Conservation (phyloP, 1,140 invertebrate genomes). For the Eriosoma lanigerum region DNA sequence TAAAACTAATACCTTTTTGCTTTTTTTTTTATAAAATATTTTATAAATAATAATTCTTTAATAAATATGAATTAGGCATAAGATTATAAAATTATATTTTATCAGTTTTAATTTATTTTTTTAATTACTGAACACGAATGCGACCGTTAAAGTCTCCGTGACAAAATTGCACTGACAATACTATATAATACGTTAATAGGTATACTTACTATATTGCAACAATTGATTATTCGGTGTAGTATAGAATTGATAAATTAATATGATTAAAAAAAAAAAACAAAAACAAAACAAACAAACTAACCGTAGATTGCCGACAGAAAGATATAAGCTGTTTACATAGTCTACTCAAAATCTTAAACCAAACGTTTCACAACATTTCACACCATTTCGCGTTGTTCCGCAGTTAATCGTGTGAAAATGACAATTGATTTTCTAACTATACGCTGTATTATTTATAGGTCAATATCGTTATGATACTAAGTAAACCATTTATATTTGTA, state of each 20-base stretch:
- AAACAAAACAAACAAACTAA: not conserved
- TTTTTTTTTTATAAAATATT: no score
- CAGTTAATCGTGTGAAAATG: conserved; percentile 44
- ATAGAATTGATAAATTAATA: no score
- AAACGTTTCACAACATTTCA: conserved; percentile 32
- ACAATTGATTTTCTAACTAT: conserved; percentile 38
- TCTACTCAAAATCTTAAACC: not conserved
- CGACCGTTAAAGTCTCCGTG: not conserved
- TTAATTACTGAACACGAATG: not conserved
- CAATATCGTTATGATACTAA: conserved; percentile 17
- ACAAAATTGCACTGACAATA: not conserved
- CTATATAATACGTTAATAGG: not conserved
- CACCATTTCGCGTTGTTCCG: conserved; percentile 36
- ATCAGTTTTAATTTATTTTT: no score
- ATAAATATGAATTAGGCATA: no score
- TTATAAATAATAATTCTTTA: no score
- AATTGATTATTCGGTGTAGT: not conserved
- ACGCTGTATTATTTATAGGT: not conserved
- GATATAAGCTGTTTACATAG: no score
- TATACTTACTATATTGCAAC: not conserved
- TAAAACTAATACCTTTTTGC: no score
- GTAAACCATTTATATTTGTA: conserved; percentile 21
- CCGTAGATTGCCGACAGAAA: not conserved
- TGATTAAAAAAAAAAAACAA: not conserved
- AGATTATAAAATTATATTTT: no score